Conservation (phyloP, 1,140 invertebrate species). For the Choristoneura fumiferana region DNA sequence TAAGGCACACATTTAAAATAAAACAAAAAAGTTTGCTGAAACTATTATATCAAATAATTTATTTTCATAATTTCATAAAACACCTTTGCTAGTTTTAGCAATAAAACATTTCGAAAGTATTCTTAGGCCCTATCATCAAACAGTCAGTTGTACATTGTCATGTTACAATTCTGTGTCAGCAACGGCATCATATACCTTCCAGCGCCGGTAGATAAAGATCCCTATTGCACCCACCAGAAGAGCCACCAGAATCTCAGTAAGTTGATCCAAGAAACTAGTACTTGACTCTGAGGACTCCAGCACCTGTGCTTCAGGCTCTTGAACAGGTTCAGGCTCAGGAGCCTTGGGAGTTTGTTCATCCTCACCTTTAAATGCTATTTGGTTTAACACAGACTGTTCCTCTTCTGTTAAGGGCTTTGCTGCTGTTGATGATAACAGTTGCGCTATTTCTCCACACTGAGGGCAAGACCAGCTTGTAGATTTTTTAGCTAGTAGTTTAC, state of each 20-base stretch:
- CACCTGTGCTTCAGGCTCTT: slow-evolving; percentile 50
- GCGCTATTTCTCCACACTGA: slow-evolving; percentile 79
- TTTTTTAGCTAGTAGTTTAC: slow-evolving; percentile 89
- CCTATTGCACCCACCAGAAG: slow-evolving; percentile 60
- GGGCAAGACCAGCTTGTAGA: slow-evolving; percentile 80
- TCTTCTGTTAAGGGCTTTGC: slow-evolving; percentile 74
- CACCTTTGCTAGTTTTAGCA: slow-evolving; percentile 10
- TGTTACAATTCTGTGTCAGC: slow-evolving; percentile 53
- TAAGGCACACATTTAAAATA: slow-evolving; percentile 13
- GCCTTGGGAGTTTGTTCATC: slow-evolving; percentile 61
- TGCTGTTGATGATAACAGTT: slow-evolving; percentile 71
- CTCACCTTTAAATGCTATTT: slow-evolving; percentile 73
- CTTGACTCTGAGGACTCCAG: slow-evolving; percentile 56
- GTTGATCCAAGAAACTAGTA: slow-evolving; percentile 61
- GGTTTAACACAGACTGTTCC: slow-evolving; percentile 68
- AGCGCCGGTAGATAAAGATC: slow-evolving; percentile 69
- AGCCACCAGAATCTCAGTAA: slow-evolving; percentile 65
- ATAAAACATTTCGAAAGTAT: slow-evolving; percentile 23
- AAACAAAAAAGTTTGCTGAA: not conserved
- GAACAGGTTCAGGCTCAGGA: slow-evolving; percentile 41
- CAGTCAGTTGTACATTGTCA: not conserved
- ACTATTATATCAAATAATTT: slow-evolving; percentile 15
- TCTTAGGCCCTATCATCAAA: slow-evolving; percentile 35
- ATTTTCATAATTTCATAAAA: slow-evolving; percentile 12
- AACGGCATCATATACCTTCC: slow-evolving; percentile 45